These are phyloP conservation scores for Porites lobata DNA, from an alignment of 92 coral and sea anemone genomes.

Conservation along the genomic window DNA sequence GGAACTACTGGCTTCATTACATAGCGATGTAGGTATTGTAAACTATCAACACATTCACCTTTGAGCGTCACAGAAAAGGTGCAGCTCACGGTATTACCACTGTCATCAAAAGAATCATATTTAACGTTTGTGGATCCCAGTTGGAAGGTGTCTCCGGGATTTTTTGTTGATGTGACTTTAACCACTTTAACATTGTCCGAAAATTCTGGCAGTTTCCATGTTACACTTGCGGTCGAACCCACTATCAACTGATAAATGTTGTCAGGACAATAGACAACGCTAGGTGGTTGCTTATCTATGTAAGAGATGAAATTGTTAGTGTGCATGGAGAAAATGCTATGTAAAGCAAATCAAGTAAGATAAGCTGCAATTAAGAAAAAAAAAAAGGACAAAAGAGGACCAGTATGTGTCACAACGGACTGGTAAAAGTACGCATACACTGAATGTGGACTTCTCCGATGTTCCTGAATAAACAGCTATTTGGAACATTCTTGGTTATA, in stretches of 20 bases:
- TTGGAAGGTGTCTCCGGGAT: conserved; percentile 60
- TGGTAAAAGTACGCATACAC: no score
- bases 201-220: conserved; percentile 75
- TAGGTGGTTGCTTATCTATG: conserved; percentile 73
- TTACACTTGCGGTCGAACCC: conserved; percentile 17
- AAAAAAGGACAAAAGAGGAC: no score
- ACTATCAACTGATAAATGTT: conserved; percentile 44
- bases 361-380: no score
- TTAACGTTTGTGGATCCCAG: conserved; percentile 49
- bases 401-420: no score
- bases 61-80: conserved; percentile 52
- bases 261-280: conserved; percentile 62
- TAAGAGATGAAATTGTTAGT: neutral
- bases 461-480: no score
- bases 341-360: no score
- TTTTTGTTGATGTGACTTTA: conserved; percentile 61
- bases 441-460: no score
- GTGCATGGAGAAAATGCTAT: neutral
- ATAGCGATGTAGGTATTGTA: neutral
- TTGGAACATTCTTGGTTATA: no score
- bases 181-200: conserved; percentile 73
- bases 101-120: conserved; percentile 72
- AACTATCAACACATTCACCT: conserved; percentile 40
- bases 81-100: conserved; percentile 66
- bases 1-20: neutral